These are phyloP conservation scores for Chloropsis cyanopogon DNA, from an alignment of 2,113 vertebrate species.

Conservation along the genomic window DNA sequence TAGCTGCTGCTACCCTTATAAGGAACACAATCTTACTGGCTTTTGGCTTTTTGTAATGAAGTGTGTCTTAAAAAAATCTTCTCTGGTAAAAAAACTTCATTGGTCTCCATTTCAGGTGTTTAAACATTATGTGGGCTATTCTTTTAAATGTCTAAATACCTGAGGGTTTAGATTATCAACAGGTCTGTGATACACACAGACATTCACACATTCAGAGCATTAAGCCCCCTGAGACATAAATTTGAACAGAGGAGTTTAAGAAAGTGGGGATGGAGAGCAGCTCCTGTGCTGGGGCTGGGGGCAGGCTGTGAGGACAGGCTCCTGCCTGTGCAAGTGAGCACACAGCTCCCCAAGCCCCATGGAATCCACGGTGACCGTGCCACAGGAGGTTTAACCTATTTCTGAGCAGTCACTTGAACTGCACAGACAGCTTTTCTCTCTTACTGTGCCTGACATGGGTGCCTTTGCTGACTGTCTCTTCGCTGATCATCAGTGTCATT, in stretches of 20 bases:
- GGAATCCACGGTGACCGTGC: fast-evolving
- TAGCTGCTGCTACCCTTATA: background rate
- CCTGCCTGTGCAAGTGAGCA: too few relatives aligned
- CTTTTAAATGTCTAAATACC: background rate
- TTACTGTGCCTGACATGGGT: background rate
- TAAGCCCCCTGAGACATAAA: background rate
- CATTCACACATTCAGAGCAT: conserved; percentile 10
- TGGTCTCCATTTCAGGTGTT: background rate
- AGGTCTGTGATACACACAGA: background rate
- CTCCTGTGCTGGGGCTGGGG: background rate
- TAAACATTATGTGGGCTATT: background rate
- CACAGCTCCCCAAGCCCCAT: background rate
- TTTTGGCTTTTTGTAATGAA: background rate
- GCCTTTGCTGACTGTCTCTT: background rate
- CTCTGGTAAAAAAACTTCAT: background rate
- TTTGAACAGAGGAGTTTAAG: conserved; percentile 32
- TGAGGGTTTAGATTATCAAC: background rate
- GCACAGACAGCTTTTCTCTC: background rate
- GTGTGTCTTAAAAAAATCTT: background rate
- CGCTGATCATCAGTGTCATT: background rate
- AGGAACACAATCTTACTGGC: background rate
- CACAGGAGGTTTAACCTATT: background rate
- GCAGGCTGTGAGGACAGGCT: background rate
- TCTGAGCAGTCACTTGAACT: background rate
- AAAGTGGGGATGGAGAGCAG: background rate